These are phyloP conservation scores for Drosophila nr. perissopoda DNA, from an alignment of 2,888 invertebrate genomes.

Conservation along the genomic window DNA sequence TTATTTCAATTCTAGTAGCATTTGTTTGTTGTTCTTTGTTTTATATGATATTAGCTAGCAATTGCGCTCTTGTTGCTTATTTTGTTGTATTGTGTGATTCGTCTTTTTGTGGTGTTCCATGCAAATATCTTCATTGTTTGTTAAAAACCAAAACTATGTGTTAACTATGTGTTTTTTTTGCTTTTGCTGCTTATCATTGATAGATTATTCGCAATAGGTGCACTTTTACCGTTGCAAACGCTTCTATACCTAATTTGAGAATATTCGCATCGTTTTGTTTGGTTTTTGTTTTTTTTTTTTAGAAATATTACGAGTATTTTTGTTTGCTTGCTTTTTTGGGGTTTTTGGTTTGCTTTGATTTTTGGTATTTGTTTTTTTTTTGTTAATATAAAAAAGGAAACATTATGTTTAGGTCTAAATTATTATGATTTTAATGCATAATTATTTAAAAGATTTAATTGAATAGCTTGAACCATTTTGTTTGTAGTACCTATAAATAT, in stretches of 20 bases:
- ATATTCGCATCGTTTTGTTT: constrained; percentile 51
- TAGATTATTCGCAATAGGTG: constrained; percentile 73
- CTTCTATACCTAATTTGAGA: constrained; percentile 62
- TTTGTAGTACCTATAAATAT: constrained; percentile 74
- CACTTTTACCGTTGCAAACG: constrained; percentile 69
- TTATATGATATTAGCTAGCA: constrained; percentile 80
- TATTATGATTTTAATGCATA: constrained; percentile 77
- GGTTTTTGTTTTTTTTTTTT: constrained; percentile 8
- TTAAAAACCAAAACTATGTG: constrained; percentile 69
- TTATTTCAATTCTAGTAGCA: constrained; percentile 83
- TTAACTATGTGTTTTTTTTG: constrained; percentile 42
- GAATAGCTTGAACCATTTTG: constrained; percentile 76
- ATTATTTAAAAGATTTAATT: constrained; percentile 72
- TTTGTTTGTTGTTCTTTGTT: constrained; percentile 72
- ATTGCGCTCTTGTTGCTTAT: constrained; percentile 59
- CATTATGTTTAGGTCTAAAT: constrained; percentile 74
- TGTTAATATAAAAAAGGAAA: constrained; percentile 80
- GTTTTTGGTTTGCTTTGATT: constrained; percentile 15
- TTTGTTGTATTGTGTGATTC: constrained; percentile 33
- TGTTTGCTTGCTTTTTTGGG: constrained; percentile 45
- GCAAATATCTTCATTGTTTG: constrained; percentile 48
- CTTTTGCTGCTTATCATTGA: constrained; percentile 70
- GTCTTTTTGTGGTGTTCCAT: constrained; percentile 44
- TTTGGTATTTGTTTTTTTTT: constrained; percentile 23
- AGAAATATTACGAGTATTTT: constrained; percentile 58